Evolutionary conservation across 2,113 vertebrate genomes (phyloP), one percentile per base, ranked within the genome.

Genomic region (Tupaia chinensis): DNA sequence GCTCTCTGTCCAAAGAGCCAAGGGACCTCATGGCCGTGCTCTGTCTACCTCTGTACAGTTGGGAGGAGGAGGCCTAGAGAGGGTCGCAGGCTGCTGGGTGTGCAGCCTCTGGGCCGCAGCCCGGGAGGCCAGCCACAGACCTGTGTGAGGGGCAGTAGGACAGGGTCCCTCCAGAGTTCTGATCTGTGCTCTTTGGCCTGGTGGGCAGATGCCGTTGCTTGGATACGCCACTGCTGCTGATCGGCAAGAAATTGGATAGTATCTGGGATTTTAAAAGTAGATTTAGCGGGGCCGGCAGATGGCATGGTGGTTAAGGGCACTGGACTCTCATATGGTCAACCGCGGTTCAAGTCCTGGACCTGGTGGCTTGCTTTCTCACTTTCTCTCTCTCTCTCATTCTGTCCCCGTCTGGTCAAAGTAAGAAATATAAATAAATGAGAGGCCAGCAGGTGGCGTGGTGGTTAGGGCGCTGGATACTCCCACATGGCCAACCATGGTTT

Each of bases 1-100:
- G 17, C 54, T 10, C 19, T 17, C 25, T 23, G 1, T 70, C n/a
- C 0, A 3, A 7, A n/a, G 54, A 65, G 54, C 29, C 0, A 2
- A 34, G 81, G 53, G 53, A 25, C 25, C 34, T 29, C 22, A 13
- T 54, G 74, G 63, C 74, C 54, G 3, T 7, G 3, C 9, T 25
- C 32, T 60, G 20, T 16, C 68, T 80, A 8, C 29, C 27, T 74
- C 20, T n/a, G 15, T 15, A 17, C 23, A 25, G 53, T 17, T 68
- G 53, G 77, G 66, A 25, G 87, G 73, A 58, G 27, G 27, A 77
- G 56, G 73, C 83, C 66, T 16, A 25, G 29, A 32, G n/a, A 29
- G 44, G 54, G 34, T 44, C 44, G 3, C 44, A 44, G 44, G 44
- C 44, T 78, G 23, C 32, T 73, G 66, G 25, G 19, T 44, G 53